Conservation (phyloP, 1,140 invertebrate genomes). For the Aphelinus certus region DNA sequence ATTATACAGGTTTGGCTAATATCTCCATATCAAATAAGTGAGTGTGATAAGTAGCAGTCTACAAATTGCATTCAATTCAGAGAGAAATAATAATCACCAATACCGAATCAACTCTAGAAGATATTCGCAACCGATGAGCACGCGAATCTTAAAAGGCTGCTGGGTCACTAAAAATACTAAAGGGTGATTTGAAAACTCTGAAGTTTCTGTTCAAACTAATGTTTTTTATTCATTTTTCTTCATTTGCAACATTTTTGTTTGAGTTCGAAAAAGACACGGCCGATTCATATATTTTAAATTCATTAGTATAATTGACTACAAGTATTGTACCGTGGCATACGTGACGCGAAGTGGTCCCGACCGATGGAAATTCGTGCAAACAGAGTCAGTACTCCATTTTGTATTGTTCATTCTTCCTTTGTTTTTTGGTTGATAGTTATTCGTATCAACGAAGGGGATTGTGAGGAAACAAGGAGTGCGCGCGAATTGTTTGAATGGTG, state of each 20-base stretch:
- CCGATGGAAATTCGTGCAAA: slow-evolving; percentile 53
- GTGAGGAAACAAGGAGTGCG: slow-evolving; percentile 34
- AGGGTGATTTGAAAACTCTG: background rate
- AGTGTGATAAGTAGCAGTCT: too few species aligned
- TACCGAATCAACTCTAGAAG: too few species aligned
- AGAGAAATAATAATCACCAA: too few species aligned
- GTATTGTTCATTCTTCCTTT: background rate
- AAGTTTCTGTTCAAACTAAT: background rate
- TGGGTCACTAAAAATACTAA: background rate
- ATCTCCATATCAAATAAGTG: too few species aligned
- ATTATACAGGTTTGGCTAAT: too few species aligned
- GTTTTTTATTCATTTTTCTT: background rate
- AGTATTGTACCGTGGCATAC: slow-evolving; percentile 58
- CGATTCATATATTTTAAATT: slow-evolving; percentile 37
- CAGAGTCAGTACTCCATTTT: slow-evolving; percentile 37
- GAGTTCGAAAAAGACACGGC: slow-evolving; percentile 25
- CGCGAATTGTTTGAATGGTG: slow-evolving; percentile 24
- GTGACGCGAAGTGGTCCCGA: slow-evolving; percentile 60
- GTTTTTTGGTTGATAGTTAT: slow-evolving; percentile 10
- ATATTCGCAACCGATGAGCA: background rate
- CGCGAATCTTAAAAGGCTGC: slow-evolving; percentile 1
- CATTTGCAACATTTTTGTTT: slow-evolving; percentile 3
- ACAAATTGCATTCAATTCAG: too few species aligned
- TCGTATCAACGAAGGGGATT: slow-evolving; percentile 1
- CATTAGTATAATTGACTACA: slow-evolving; percentile 59